Percentiles rank a stretch among this genome's conserved stretches.
Conservation (phyloP, 2,113 vertebrate genomes). For the Anolis carolinensis region DNA sequence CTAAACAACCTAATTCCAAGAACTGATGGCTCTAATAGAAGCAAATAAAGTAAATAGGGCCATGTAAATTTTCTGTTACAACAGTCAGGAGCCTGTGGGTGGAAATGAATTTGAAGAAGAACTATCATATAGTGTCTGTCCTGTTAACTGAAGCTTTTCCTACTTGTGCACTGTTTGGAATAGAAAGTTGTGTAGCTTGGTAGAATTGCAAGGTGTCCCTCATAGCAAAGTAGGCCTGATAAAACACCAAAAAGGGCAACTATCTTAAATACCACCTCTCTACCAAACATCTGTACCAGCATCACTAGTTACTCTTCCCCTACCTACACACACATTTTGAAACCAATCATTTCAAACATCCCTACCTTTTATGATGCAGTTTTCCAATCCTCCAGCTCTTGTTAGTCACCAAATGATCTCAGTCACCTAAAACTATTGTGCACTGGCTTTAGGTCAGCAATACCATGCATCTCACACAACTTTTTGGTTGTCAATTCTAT, state of each 20-base stretch:
- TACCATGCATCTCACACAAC: background rate
- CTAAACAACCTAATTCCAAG: constrained; percentile 4
- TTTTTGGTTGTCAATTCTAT: too few species aligned
- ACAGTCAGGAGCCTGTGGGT: background rate
- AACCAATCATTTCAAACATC: background rate
- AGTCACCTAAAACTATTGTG: too few species aligned
- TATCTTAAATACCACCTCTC: background rate
- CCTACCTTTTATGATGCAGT: too few species aligned
- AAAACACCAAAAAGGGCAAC: background rate
- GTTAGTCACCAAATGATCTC: background rate
- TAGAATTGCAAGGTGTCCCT: background rate
- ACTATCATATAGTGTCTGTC: constrained; percentile 1
- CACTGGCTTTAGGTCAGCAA: background rate
- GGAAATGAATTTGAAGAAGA: background rate
- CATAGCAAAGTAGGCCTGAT: background rate
- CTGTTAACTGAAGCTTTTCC: background rate
- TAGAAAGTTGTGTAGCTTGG: too few species aligned
- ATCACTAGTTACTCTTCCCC: background rate
- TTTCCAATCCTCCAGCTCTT: background rate
- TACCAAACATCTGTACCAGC: background rate
- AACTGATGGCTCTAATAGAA: constrained; percentile 9
- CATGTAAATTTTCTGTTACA: constrained; percentile 9
- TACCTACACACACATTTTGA: background rate
- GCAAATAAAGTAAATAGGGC: background rate
- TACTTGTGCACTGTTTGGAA: background rate